Conservation (phyloP, 2,888 invertebrate genomes). For the Diarsia brunnea region DNA sequence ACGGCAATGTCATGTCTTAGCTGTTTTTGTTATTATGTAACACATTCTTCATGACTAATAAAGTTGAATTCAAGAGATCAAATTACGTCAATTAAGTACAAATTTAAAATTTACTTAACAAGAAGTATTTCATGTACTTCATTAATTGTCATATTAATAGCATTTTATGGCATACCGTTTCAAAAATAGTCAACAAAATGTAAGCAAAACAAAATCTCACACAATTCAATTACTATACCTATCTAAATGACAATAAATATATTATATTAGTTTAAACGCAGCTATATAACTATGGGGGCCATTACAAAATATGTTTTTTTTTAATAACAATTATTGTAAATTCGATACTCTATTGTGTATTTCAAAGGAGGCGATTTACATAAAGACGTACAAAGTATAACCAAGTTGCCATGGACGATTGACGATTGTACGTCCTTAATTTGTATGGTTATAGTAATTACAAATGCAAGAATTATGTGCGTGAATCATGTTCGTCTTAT, state of each 20-base stretch:
- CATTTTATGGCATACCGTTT: conserved; percentile 61
- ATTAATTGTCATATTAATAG: conserved; percentile 46
- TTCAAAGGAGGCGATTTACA: conserved; percentile 33
- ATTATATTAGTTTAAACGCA: conserved; percentile 50
- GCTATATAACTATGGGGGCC: conserved; percentile 47
- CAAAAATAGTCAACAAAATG: conserved; percentile 33
- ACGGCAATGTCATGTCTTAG: conserved; percentile 50
- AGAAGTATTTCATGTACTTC: conserved; percentile 24
- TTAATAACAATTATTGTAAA: conserved; percentile 63
- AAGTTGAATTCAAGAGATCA: conserved; percentile 60
- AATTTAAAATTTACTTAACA: conserved; percentile 20
- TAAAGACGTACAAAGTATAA: conserved; percentile 18
- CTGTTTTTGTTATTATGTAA: conserved; percentile 14
- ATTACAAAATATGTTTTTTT: conserved; percentile 58
- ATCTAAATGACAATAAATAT: conserved; percentile 58
- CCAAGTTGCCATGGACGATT: conserved; percentile 11
- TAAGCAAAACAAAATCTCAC: conserved; percentile 50
- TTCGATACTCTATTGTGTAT: conserved; percentile 65
- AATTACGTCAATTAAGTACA: conserved; percentile 56
- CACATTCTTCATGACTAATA: conserved; percentile 41
- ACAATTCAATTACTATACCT: conserved; percentile 53
- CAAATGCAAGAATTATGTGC: conserved; percentile 18
- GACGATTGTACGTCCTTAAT: conserved; percentile 1
- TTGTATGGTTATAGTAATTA: conserved; percentile 2
- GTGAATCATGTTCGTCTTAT: conserved; percentile 18